These are phyloP conservation scores for Encarsia formosa DNA, from an alignment of 2,888 invertebrate genomes.

Conservation along the genomic window DNA sequence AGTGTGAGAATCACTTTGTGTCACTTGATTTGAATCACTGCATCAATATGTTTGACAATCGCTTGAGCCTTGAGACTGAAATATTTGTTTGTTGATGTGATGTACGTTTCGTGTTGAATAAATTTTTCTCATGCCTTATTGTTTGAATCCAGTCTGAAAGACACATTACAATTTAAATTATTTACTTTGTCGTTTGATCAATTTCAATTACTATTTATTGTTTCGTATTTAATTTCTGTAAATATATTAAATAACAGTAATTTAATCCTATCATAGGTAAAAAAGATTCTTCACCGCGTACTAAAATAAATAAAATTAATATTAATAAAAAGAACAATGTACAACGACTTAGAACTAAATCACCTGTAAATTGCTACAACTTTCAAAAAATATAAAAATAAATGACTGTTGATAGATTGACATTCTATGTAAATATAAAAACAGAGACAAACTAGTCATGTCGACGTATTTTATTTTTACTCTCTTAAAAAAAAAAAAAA, in stretches of 20 bases:
- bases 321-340: slow-evolving; percentile 43
- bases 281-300: slow-evolving; percentile 21
- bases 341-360: slow-evolving; percentile 47
- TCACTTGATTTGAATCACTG: slow-evolving; percentile 25
- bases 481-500: slow-evolving; percentile 32
- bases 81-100: slow-evolving; percentile 9
- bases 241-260: slow-evolving; percentile 33
- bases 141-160: background rate
- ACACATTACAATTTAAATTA: background rate
- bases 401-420: background rate
- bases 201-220: slow-evolving; percentile 44
- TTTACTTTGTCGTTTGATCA: background rate
- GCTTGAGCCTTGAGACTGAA: slow-evolving; percentile 44
- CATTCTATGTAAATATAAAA: slow-evolving; percentile 27
- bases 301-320: slow-evolving; percentile 10
- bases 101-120: background rate
- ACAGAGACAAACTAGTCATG: too few relatives aligned
- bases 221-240: slow-evolving; percentile 49
- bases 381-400: too few relatives aligned
- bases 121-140: background rate
- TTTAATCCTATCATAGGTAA: slow-evolving; percentile 20
- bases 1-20: slow-evolving; percentile 16
- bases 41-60: slow-evolving; percentile 44
- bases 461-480: slow-evolving; percentile 32
- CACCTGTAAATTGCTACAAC: slow-evolving; percentile 37